These are phyloP conservation scores for Squalus acanthias DNA, from an alignment of 2,797 vertebrate species.

Conservation along the genomic window DNA sequence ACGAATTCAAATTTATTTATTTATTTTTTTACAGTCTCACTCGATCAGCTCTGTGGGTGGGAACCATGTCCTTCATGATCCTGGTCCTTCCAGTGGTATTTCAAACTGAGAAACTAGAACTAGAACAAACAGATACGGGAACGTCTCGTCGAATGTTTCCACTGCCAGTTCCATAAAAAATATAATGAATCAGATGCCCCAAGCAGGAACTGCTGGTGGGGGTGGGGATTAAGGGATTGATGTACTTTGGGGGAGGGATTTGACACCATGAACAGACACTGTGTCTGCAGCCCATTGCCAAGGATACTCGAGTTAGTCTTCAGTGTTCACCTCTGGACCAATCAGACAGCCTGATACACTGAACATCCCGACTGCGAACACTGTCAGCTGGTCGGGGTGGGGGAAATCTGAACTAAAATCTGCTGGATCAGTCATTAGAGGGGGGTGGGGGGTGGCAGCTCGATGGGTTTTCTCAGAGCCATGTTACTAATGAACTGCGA, in stretches of 20 bases:
- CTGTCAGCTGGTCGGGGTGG: no score
- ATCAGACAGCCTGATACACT: neutral
- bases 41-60: slow-evolving; percentile 89
- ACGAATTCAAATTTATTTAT: no score
- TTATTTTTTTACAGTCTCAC: slow-evolving; percentile 69
- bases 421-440: neutral
- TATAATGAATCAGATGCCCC: slow-evolving; percentile 55
- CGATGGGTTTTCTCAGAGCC: neutral
- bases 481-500: neutral
- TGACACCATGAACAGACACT: neutral
- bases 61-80: slow-evolving; percentile 99
- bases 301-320: neutral
- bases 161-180: slow-evolving; percentile 80
- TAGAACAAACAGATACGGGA: slow-evolving; percentile 96
- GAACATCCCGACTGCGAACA: neutral
- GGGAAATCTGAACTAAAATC: neutral
- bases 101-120: slow-evolving; percentile 91
- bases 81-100: slow-evolving; percentile 95
- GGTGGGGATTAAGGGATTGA: slow-evolving; percentile 49
- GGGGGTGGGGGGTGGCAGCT: neutral
- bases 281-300: neutral
- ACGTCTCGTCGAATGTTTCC: slow-evolving; percentile 88
- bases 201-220: slow-evolving; percentile 35
- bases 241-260: slow-evolving; percentile 45
- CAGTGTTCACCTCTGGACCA: neutral